Conservation (phyloP, 2,797 vertebrate species). For the Rhadinocentrus ornatus region DNA sequence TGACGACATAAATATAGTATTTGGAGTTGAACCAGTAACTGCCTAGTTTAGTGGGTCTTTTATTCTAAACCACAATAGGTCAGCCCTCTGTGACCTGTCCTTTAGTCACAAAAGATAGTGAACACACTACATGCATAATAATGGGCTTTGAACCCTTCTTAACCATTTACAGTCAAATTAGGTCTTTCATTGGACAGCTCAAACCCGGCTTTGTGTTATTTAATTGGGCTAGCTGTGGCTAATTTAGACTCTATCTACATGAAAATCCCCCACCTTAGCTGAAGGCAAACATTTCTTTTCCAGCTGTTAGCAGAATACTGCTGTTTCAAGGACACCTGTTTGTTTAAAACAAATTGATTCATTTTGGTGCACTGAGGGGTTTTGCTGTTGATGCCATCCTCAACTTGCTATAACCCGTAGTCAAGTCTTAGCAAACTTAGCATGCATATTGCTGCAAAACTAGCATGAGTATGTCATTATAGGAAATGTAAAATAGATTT, state of each 20-base stretch:
- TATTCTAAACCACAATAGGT: neutral
- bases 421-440: neutral
- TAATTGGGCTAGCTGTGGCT: constrained; percentile 7
- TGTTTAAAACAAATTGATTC: neutral
- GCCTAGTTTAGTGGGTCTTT: neutral
- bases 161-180: constrained; percentile 11
- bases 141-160: neutral
- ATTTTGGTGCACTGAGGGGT: constrained; percentile 4
- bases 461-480: neutral
- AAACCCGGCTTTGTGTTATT: constrained; percentile 9
- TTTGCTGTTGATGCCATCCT: neutral
- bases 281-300: no score
- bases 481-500: neutral
- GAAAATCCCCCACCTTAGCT: neutral
- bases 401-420: neutral
- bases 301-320: no score
- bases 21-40: neutral
- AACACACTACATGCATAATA: neutral
- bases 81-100: neutral
- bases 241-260: neutral
- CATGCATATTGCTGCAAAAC: neutral
- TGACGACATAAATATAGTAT: no score
- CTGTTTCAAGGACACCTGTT: no score
- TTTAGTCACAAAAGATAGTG: neutral
- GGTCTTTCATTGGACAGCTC: constrained; percentile 1